Base-by-base conservation (phyloP, 2,888 invertebrate species). In the Gymnocheta viridis region DNA sequence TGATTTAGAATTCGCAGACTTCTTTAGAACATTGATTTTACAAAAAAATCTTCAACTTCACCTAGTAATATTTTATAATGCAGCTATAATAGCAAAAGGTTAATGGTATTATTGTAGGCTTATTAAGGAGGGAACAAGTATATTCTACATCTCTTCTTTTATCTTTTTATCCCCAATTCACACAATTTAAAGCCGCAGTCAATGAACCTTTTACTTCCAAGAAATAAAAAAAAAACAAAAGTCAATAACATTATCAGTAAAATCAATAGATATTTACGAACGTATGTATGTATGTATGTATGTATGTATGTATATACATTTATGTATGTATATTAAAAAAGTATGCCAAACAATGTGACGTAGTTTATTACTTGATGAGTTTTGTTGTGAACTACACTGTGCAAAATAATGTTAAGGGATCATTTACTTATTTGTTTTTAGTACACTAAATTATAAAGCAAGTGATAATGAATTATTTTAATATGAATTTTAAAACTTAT, bases 171-270 rank as follows among this genome's bases (percentile, higher is more conserved):
- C n/a, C n/a, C 35, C 58, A 14, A 62, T 76, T 70, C 76, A 76
- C 66, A 66, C 66, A 70, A 69, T 79, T 35, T 69, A 24, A 69
- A 54, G 29, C 56, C 38, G 14, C 67, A 74, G 81, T 84, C 84
- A 84, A 81, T 81, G 77, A 81, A 77, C 84, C 58, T 66, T 66
- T 4, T 17, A 10, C 1, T 17, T 51, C 51, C 32, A 56, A 69
- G 27, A 35, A 67, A 49, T 14, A 35, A 51, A 35, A 58, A 17
- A 66, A 17, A n/a, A 27, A 35, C 10, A 66, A 49, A 17, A 67
- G 17, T 19, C 19, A 70, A 54, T 14, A 70, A 79, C 60, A 47
- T 38, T 24, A 54, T 24, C 47, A 72, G 54, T 24, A 73, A 10
- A 10, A 54, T n/a, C 60, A 69, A 35, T 41, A 44, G 5, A 62